Base-by-base conservation (phyloP, 2,113 vertebrate genomes). In the Prunella fulvescens region DNA sequence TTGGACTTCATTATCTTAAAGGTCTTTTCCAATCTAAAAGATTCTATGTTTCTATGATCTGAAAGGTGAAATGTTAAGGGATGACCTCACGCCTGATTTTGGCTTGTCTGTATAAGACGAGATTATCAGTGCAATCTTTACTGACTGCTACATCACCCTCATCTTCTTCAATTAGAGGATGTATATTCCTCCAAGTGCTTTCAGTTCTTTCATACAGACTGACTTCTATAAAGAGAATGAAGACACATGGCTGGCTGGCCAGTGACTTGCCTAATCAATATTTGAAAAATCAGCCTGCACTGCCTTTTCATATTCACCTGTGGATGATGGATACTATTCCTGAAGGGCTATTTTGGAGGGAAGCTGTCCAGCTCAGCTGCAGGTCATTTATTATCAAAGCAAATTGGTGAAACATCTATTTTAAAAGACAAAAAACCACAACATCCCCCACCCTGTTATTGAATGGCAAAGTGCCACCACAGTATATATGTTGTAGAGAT, bases 291-390 rank as follows among this genome's bases (percentile, higher is more conserved):
- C 64, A 90, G 33, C 81, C 56, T 73, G 47, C 4, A 0, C 51
- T 83, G n/a, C 44, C 82, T 90, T 77, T 90, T 56, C 28, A n/a
- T 92, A 74, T 64, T 86, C 83, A 83, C 71, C 61, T 62, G 2
- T 29, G n/a, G 47, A 51, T 90, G 74, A 96, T 66, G 64, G 71
- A 95, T 92, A 57, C 45, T 65, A 7, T 42, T 50, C 54, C 84
- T 85, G 57, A 64, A 54, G 70, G 78, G 45, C 19, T 61, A 3
- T 87, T 95, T 85, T 94, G 62, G 74, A 65, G 79, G 84, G 53
- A 92, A 58, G 24, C 24, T 70, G 37, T 90, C 91, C 89, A 95
- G 70, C 37, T 65, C 81, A 94, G 73, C 86, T 94, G 73, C 78
- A 90, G 84, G n/a, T 69, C 73, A 87, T 95, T 76, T 61, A 65